Evolutionary conservation across 1,140 invertebrate genomes (phyloP), one percentile per base, ranked within the genome.

Genomic region (Reticulitermes speratus): DNA sequence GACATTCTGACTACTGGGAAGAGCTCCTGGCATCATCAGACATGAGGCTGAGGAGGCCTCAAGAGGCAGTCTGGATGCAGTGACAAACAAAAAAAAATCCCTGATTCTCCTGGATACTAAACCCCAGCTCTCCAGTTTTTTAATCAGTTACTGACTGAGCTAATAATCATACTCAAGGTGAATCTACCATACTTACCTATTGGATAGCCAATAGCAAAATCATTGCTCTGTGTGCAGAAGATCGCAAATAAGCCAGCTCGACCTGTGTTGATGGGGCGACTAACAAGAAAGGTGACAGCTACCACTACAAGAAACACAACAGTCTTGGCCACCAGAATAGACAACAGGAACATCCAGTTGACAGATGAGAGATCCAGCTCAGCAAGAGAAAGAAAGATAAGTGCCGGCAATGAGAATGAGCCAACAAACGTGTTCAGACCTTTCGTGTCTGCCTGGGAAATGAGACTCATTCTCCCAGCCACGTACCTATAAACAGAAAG

Each of bases 211-310:
- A 99, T 94, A 83, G 98, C 98, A 93, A 99, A 99, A 91, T 99
- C 98, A 94, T 99, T 99, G 90, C 97, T 98, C 90, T 99, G 98
- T 0, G 98, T 99, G 83, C 96, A 96, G 91, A 99, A 99, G 88
- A 99, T 99, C 44, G 96, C 97, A 93, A 96, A 98, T 38, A 99
- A 92, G 25, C 97, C 98, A 85, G 97, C 96, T 89, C 95, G 94
- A 23, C 96, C 97, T 87, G 96, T 93, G 91, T 98, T 96, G 11
- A 95, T 90, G 14, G 96, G 96, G 90, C 95, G 94, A 14, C 95
- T 95, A 30, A 97, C 94, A 48, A 98, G 89, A 85, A 98, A 88
- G 7, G 96, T 96, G 23, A 98, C 92, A 44, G 96, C 89, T 21
- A 96, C 93, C 11, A 99, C 98, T 45, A 93, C 90, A 88, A 97